phyloP scores from a whole-genome alignment of 2,888 invertebrate genomes.

The Cryptosula pallasiana region DNA sequence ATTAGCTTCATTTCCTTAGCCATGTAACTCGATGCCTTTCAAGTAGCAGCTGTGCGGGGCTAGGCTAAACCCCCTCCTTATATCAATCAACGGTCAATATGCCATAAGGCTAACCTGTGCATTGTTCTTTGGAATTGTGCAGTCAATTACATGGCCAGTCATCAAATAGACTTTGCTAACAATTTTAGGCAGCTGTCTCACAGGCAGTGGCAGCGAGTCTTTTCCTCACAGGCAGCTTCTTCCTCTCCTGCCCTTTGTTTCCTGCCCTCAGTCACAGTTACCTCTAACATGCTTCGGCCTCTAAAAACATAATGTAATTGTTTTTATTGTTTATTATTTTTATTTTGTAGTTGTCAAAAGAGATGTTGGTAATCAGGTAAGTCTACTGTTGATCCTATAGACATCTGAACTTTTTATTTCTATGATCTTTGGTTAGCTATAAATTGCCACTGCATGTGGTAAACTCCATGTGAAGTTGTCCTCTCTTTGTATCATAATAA shows the following conservation, averaged over 20 bases:
- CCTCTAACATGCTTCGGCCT: no score
- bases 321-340: neutral
- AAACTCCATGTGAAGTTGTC: no score
- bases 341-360: slow-evolving; percentile 3
- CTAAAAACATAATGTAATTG: no score
- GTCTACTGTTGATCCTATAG: no score
- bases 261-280: no score
- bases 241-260: no score
- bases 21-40: neutral
- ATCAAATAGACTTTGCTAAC: no score
- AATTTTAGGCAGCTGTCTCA: neutral
- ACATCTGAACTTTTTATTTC: no score
- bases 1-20: slow-evolving; percentile 23
- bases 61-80: neutral
- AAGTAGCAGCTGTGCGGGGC: neutral
- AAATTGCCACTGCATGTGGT: no score
- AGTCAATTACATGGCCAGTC: neutral
- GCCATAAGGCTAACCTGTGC: neutral
- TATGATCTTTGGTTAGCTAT: no score
- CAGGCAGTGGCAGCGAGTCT: neutral
- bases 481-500: neutral
- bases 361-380: neutral
- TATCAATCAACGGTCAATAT: neutral
- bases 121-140: slow-evolving; percentile 8
- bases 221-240: no score